Conservation (phyloP, 2,888 invertebrate species). For the Selenia dentaria region DNA sequence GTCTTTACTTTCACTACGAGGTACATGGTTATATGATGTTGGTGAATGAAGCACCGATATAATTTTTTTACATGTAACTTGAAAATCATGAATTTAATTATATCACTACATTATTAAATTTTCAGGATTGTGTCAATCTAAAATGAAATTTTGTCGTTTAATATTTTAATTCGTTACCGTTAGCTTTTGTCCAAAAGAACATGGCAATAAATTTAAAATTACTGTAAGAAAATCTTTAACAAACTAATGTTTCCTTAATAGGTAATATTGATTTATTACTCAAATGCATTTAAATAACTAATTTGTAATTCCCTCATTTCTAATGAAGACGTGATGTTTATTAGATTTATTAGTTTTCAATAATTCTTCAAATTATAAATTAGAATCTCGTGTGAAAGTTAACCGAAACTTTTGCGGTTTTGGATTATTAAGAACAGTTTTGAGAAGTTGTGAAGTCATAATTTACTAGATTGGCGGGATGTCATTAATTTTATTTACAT, state of each 20-base stretch:
- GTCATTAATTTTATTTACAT: too few relatives aligned
- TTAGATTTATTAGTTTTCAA: conserved; percentile 26
- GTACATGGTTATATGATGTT: too few relatives aligned
- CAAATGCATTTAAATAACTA: conserved; percentile 13
- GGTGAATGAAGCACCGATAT: too few relatives aligned
- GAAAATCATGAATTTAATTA: too few relatives aligned
- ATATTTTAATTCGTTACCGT: not conserved
- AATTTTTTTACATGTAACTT: too few relatives aligned
- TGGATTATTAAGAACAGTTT: conserved; percentile 1
- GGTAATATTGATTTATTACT: conserved; percentile 28
- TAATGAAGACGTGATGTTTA: conserved; percentile 19
- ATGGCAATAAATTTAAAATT: conserved; percentile 25
- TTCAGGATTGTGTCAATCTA: not conserved
- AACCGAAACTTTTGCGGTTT: conserved; percentile 7
- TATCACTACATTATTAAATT: not conserved
- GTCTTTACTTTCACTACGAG: too few relatives aligned
- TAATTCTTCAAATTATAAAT: conserved; percentile 7
- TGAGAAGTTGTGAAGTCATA: too few relatives aligned
- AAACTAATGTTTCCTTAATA: conserved; percentile 15
- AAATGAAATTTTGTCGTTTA: not conserved
- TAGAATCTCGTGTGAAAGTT: conserved; percentile 38
- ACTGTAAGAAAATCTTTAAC: conserved; percentile 13
- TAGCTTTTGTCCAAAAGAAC: conserved; percentile 5
- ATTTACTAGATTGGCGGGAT: too few relatives aligned
- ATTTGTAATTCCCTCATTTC: conserved; percentile 14